Evolutionary conservation across 2,888 invertebrate species (phyloP).

Genomic region (Hermaeophaga mercurialis): DNA sequence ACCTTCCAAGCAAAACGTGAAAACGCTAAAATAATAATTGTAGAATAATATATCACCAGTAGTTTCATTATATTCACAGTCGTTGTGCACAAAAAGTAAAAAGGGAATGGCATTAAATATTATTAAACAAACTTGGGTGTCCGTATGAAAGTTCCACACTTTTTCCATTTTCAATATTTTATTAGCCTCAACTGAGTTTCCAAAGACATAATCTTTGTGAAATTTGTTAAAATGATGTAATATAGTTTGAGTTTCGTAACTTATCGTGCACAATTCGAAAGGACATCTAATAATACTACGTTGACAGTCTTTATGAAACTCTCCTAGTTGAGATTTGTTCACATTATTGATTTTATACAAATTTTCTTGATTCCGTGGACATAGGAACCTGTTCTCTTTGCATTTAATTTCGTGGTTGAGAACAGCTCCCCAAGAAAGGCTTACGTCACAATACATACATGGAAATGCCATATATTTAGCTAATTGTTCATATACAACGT

Average conservation of each 20-base stretch:
- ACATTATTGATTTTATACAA: neutral
- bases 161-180: conserved; percentile 35
- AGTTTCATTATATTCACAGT: conserved; percentile 23
- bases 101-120: conserved; percentile 25
- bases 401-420: conserved; percentile 29
- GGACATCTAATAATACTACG: conserved; percentile 27
- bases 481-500: conserved; percentile 35
- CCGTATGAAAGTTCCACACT: conserved; percentile 33
- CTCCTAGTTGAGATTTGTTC: conserved; percentile 1
- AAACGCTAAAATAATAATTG: conserved; percentile 33
- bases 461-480: conserved; percentile 35
- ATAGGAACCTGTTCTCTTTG: conserved; percentile 24
- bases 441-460: conserved; percentile 35
- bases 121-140: conserved; percentile 33
- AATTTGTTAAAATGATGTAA: conserved; percentile 27
- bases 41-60: conserved; percentile 32
- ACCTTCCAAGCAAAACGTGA: conserved; percentile 28
- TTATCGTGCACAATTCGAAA: conserved; percentile 28
- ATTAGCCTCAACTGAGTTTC: conserved; percentile 22
- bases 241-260: conserved; percentile 18
- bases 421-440: conserved; percentile 25
- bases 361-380: conserved; percentile 19
- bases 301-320: conserved; percentile 32
- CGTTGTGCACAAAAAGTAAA: conserved; percentile 32
- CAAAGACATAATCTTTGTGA: conserved; percentile 33